These are phyloP conservation scores for Lepisosteus osseus DNA, from an alignment of 2,113 vertebrate species.

Conservation along the genomic window DNA sequence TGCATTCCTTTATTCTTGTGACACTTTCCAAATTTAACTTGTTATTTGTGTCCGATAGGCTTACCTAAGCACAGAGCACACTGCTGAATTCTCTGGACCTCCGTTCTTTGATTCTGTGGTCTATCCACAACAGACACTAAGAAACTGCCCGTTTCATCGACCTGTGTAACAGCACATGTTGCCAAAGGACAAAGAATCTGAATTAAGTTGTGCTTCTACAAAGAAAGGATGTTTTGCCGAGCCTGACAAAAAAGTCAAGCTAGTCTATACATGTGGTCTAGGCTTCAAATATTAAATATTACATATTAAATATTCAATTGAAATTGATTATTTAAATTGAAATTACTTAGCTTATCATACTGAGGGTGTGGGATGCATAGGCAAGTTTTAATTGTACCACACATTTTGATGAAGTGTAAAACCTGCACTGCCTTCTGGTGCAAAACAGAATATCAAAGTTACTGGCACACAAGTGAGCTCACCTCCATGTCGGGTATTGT, in stretches of 20 bases:
- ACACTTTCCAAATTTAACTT: too few relatives aligned
- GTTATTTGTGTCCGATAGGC: not conserved
- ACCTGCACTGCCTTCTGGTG: too few relatives aligned
- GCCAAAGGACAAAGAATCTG: not conserved
- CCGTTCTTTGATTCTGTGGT: slow-evolving; percentile 38
- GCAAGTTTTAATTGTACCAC: too few relatives aligned
- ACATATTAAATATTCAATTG: not conserved
- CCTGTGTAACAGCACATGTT: slow-evolving; percentile 50
- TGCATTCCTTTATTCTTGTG: too few relatives aligned
- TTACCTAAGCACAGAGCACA: slow-evolving; percentile 82
- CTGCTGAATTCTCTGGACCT: slow-evolving; percentile 49
- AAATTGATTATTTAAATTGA: not conserved
- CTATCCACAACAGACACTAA: slow-evolving; percentile 58
- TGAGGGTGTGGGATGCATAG: too few relatives aligned
- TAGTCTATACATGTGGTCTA: too few relatives aligned
- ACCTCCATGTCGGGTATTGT: not conserved
- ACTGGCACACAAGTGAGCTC: too few relatives aligned
- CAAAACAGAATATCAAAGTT: too few relatives aligned
- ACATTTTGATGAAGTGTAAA: too few relatives aligned
- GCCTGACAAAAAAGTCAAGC: too few relatives aligned
- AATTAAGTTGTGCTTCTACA: not conserved
- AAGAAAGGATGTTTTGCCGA: too few relatives aligned
- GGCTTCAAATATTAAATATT: too few relatives aligned
- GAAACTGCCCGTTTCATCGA: slow-evolving; percentile 62
- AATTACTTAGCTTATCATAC: not conserved